A percentile compares a stretch with the other conserved stretches of the same genome.
Conservation (phyloP, 2,888 invertebrate species). For the Adelognathus sp. region DNA sequence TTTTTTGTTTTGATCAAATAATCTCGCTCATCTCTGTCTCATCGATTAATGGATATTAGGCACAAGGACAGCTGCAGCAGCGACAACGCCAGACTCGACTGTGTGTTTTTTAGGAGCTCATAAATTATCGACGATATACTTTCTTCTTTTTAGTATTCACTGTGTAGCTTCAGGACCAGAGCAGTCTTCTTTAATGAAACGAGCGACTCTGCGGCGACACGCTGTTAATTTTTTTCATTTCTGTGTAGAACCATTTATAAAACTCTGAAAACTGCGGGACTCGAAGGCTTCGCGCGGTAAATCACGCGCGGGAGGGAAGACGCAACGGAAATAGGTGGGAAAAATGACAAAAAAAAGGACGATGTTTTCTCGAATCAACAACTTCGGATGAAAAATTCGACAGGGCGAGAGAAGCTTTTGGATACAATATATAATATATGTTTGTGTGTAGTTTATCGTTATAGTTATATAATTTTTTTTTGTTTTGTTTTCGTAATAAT, state of each 20-base stretch:
- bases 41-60: background rate
- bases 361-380: slow-evolving; percentile 15
- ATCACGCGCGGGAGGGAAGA: background rate
- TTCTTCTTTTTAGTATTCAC: slow-evolving; percentile 4
- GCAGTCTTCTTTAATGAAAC: background rate
- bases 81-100: background rate
- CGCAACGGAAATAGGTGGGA: slow-evolving; percentile 3
- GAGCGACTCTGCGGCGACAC: slow-evolving; percentile 2
- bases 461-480: slow-evolving; percentile 35
- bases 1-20: background rate
- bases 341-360: slow-evolving; percentile 11
- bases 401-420: slow-evolving; percentile 42
- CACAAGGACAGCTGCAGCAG: slow-evolving; percentile 22
- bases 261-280: slow-evolving; percentile 12
- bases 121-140: slow-evolving; percentile 5
- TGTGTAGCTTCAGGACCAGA: slow-evolving; percentile 1
- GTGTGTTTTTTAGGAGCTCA: background rate
- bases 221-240: background rate
- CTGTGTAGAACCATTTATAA: slow-evolving; percentile 10
- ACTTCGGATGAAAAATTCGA: slow-evolving; percentile 28
- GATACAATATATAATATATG: slow-evolving; percentile 44
- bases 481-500: slow-evolving; percentile 62
- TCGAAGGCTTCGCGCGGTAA: background rate
- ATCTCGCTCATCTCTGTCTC: background rate
- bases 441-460: slow-evolving; percentile 34